Evolutionary conservation across 1,140 invertebrate species (phyloP).

Genomic region (Meloidogyne floridensis): DNA sequence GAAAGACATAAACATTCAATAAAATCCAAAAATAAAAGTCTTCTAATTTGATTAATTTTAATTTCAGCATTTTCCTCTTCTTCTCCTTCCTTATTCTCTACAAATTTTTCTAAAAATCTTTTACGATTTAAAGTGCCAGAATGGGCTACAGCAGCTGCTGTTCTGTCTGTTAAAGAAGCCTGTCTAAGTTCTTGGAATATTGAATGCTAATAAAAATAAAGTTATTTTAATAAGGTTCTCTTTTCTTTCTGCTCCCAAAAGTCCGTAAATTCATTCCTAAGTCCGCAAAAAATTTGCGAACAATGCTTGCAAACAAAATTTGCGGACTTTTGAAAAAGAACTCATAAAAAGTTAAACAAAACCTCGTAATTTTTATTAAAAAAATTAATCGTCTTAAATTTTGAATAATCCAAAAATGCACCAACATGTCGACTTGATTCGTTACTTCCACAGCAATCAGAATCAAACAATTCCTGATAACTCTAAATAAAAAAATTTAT

Average conservation of each 20-base stretch:
- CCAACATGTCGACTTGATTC: conserved; percentile 13
- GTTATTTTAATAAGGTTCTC: not conserved
- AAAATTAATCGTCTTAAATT: conserved; percentile 22
- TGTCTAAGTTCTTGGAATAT: conserved; percentile 26
- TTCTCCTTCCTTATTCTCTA: not conserved
- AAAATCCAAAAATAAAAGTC: conserved; percentile 38
- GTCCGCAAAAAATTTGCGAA: no score
- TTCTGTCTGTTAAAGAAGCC: conserved; percentile 18
- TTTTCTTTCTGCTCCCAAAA: no score
- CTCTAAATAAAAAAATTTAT: conserved; percentile 7
- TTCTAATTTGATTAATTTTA: conserved; percentile 21
- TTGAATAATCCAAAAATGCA: conserved; percentile 1
- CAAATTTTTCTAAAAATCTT: not conserved
- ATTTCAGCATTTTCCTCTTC: not conserved
- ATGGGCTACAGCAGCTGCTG: conserved; percentile 34
- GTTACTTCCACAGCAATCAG: conserved; percentile 14
- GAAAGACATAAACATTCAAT: conserved; percentile 36
- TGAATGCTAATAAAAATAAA: conserved; percentile 19
- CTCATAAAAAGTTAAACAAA: conserved; percentile 14
- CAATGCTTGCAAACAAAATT: no score
- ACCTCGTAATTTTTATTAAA: conserved; percentile 25
- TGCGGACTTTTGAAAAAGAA: no score
- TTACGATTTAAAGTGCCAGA: conserved; percentile 28
- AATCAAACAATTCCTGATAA: conserved; percentile 31
- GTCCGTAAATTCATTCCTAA: no score